Evolutionary conservation across 2,113 vertebrate genomes (phyloP), one percentile per base, ranked within the genome.

Genomic region (Oreotragus oreotragus): DNA sequence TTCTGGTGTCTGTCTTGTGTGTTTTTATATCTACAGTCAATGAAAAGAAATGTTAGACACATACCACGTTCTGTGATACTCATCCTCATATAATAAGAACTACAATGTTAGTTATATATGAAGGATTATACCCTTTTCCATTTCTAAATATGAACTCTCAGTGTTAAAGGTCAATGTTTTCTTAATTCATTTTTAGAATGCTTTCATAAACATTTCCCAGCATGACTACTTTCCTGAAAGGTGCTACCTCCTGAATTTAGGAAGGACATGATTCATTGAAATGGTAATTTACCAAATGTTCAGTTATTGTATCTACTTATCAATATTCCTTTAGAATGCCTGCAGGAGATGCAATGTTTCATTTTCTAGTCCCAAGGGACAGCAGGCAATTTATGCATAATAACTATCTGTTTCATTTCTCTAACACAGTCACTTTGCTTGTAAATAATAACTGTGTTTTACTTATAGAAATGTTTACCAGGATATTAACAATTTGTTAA

Each of bases 401-500:
- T 94, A 98, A 91, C 30, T 94, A 91, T 94, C 49, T 96, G 96
- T 98, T 98, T 96, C 91, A 94, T 97, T 96, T 98, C 97, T 66
- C 90, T 97, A 98, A 97, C 92, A 90, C 97, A 97, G 98, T 98
- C 92, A 95, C 66, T 95, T 90, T 85, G 28, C 91, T 98, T 97
- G 70, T 97, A 98, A 96, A 97, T 98, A 98, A 97, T 97, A 97
- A 96, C 96, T 96, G 73, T 97, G 33, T 95, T 96, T 98, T 58
- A 97, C 96, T 97, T 97, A 85, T 87, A 91, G 97, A 95, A 98
- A 98, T 60, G 94, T 94, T 87, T 90, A 94, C 49, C 88, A 97
- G 76, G 81, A 97, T 64, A 98, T 97, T 98, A 98, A 96, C 62
- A 97, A 53, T 95, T 98, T 98, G 88, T 94, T 97, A 97, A 98